Conservation (phyloP, 2,888 invertebrate genomes). For the Elaeidobius kamerunicus region DNA sequence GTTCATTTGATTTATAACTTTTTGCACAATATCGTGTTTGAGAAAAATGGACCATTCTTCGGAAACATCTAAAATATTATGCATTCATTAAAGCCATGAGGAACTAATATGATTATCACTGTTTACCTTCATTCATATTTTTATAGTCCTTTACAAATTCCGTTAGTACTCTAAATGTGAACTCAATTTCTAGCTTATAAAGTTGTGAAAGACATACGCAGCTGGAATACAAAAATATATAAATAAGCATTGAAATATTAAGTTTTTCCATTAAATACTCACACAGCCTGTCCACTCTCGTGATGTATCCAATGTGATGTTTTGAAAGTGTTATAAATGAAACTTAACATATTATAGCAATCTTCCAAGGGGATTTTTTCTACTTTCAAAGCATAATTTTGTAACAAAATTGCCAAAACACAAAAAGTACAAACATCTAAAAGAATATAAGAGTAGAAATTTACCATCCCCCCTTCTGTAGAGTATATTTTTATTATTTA, state of each 20-base stretch:
- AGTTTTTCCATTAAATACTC: slow-evolving; percentile 13
- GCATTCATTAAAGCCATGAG: too few species aligned
- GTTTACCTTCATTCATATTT: too few species aligned
- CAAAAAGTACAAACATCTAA: slow-evolving; percentile 41
- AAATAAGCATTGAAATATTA: slow-evolving; percentile 4
- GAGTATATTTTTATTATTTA: slow-evolving; percentile 21
- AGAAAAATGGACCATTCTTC: slow-evolving; percentile 33
- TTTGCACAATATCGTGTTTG: slow-evolving; percentile 30
- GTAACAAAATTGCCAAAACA: slow-evolving; percentile 37
- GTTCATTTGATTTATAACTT: slow-evolving; percentile 36
- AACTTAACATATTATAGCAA: slow-evolving; percentile 36
- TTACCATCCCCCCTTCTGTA: background rate
- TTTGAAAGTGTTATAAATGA: slow-evolving; percentile 39
- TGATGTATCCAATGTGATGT: slow-evolving; percentile 36
- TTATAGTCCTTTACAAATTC: slow-evolving; percentile 29
- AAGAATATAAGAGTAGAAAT: too few species aligned
- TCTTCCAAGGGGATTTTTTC: slow-evolving; percentile 32
- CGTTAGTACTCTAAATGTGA: slow-evolving; percentile 34
- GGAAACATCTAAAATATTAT: slow-evolving; percentile 23
- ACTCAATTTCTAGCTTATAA: slow-evolving; percentile 37
- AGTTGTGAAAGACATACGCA: slow-evolving; percentile 37
- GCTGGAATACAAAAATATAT: slow-evolving; percentile 5
- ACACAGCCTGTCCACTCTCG: slow-evolving; percentile 31
- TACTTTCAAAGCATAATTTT: slow-evolving; percentile 31
- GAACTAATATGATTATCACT: too few species aligned